Conservation (phyloP, 2,888 invertebrate species). For the Pelosia muscerda region DNA sequence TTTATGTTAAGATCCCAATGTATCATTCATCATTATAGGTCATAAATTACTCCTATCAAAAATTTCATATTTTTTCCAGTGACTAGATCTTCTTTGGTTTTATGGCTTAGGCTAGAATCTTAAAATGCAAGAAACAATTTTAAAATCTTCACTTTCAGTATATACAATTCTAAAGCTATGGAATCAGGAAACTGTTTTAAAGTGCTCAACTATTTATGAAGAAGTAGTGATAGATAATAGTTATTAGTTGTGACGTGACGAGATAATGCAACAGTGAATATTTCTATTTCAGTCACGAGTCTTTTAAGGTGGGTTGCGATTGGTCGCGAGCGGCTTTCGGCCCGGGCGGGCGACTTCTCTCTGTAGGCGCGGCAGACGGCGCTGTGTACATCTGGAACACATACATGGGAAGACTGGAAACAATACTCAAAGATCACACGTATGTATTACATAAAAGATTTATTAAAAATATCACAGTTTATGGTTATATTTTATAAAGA, state of each 20-base stretch:
- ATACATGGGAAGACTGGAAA: constrained; percentile 90
- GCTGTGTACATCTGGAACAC: constrained; percentile 97
- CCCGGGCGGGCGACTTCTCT: constrained; percentile 94
- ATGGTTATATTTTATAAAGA: background rate
- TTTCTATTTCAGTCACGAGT: constrained; percentile 91
- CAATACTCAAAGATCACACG: constrained; percentile 93
- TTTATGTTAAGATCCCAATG: too few relatives aligned
- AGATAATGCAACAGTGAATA: constrained; percentile 18
- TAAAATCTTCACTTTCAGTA: constrained; percentile 12
- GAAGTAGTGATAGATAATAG: constrained; percentile 7
- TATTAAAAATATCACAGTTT: background rate
- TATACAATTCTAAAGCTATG: background rate
- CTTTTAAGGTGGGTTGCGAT: constrained; percentile 98
- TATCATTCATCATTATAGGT: too few relatives aligned
- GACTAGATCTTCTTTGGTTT: constrained; percentile 29
- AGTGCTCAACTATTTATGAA: constrained; percentile 14
- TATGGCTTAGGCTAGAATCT: constrained; percentile 31
- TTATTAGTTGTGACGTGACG: constrained; percentile 15
- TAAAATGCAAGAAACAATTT: constrained; percentile 21
- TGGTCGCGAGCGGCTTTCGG: constrained; percentile 97
- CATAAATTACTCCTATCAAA: too few relatives aligned
- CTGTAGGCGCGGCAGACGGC: constrained; percentile 97
- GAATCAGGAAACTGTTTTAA: constrained; percentile 13
- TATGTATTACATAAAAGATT: constrained; percentile 81
- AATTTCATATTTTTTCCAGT: constrained; percentile 39